Evolutionary conservation across 2,797 vertebrate genomes (phyloP), one percentile per base, ranked within the genome.

Genomic region (Falco naumanni): DNA sequence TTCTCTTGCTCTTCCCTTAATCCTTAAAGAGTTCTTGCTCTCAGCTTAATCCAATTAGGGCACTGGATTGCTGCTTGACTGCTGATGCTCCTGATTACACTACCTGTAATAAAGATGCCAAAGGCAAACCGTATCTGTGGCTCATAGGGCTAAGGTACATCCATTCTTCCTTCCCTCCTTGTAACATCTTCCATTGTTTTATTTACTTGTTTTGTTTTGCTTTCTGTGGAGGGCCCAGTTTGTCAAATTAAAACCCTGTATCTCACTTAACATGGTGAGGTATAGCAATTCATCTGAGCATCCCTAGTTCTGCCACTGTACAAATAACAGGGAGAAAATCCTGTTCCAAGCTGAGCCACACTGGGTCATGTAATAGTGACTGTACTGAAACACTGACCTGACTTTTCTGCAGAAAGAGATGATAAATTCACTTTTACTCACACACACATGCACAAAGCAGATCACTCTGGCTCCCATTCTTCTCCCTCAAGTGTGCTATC

Each of bases 371-470:
- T 4, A 64, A 26, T 0, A 5, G 13, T 3, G 25, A 28, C 25
- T 25, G 24, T 10, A 25, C 25, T 11, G 24, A 24, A 76, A 51
- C 18, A 6, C 16, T 6, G 37, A 75, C 17, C 19, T 0, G 0
- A 18, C 53, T 64, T 57, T 45, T 48, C 21, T 0, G 0, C 33
- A 50, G 22, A 15, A 54, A 54, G 50, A 5, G 10, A 25, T 5
- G 25, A 13, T 8, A 85, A 76, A 26, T 56, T 26, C 24, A 22
- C 28, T 80, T 82, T 16, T 18, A 57, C 54, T 41, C 37, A 57
- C 41, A 68, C 10, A 22, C 47, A 47, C 1, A 1, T 1, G 18
- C 29, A 43, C 0, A 1, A 28, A 87, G 24, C 20, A 69, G 37
- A 74, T 47, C 39, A 10, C 48, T 48, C 48, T 59, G 45, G 57